Base-by-base conservation (phyloP, 2,888 invertebrate species). In the Opisthograptis luteolata region DNA sequence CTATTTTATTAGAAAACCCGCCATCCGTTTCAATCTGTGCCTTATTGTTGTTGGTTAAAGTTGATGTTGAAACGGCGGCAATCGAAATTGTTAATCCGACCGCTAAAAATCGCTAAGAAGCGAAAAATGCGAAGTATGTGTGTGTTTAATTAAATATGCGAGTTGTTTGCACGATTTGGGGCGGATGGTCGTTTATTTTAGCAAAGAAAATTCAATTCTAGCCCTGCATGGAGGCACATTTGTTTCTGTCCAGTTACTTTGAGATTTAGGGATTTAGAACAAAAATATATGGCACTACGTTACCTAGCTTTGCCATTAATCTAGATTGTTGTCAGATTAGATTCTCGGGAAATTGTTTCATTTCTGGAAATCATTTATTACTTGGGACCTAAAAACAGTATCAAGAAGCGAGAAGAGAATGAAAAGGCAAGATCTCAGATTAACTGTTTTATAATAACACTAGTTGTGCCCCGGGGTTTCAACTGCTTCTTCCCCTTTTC, bases 1-100 rank as follows among this genome's bases (percentile, higher is more conserved):
- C 81, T 80, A 79, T 79, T 76, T 81, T 71, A 70, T 66, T 69
- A 75, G 67, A 66, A 62, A 49, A 42, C 30, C 19, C 8, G 3
- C 12, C 17, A 8, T 1, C 8, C 55, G 60, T 55, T 52, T 30
- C n/a, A 72, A 54, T 68, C 20, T 51, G 34, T 32, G 62, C 73
- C 65, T 52, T 80, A 60, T 25, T 9, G 1, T 14, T 0, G 3
- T 2, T 2, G 0, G 0, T 0, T 57, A 66, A 31, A 58, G 73
- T 60, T 31, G 35, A n/a, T 44, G 65, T 65, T 64, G 2, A 30
- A 22, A 14, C 46, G 46, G 2, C 10, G 0, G 4, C 1, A 4
- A 7, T 20, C 10, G n/a, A 17, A 43, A 61, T 70, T 68, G 62
- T 67, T 65, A 58, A 61, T 62, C 45, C 41, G 7, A 36, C 55